These are phyloP conservation scores for Aphaenogaster rudis DNA, from an alignment of 1,140 invertebrate species.

Conservation along the genomic window DNA sequence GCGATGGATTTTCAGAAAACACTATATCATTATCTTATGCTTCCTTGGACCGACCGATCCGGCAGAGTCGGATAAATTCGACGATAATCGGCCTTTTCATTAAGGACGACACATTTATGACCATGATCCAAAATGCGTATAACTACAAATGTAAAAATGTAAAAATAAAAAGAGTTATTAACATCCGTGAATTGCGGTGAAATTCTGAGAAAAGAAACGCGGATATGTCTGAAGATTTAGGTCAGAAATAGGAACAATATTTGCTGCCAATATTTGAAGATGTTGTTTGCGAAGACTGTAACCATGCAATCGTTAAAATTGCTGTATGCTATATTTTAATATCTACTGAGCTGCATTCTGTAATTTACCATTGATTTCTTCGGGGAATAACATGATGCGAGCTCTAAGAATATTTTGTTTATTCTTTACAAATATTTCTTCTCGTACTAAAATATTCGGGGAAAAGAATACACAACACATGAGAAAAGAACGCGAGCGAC, in stretches of 20 bases:
- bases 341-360: conserved; percentile 20
- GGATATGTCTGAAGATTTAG: conserved; percentile 17
- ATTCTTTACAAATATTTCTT: conserved; percentile 20
- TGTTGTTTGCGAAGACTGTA: conserved; percentile 16
- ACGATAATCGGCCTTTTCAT: conserved; percentile 17
- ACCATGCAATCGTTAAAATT: not conserved
- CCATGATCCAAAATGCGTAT: not conserved
- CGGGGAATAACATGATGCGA: not conserved
- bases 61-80: conserved; percentile 21
- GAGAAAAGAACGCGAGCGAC: not conserved
- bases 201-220: conserved; percentile 11
- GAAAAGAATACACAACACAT: not conserved
- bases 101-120: conserved; percentile 23
- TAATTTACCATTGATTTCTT: conserved; percentile 34
- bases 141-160: not conserved
- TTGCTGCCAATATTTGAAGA: conserved; percentile 47
- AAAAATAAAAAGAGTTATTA: conserved; percentile 40
- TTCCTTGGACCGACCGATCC: not conserved
- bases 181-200: not conserved
- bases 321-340: conserved; percentile 36
- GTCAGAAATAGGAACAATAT: conserved; percentile 15
- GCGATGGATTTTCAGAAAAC: not conserved
- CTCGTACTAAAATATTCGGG: not conserved
- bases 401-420: conserved; percentile 10
- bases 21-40: conserved; percentile 19